Evolutionary conservation across 2,113 vertebrate species (phyloP).

Genomic region (Ageneiosus marmoratus): DNA sequence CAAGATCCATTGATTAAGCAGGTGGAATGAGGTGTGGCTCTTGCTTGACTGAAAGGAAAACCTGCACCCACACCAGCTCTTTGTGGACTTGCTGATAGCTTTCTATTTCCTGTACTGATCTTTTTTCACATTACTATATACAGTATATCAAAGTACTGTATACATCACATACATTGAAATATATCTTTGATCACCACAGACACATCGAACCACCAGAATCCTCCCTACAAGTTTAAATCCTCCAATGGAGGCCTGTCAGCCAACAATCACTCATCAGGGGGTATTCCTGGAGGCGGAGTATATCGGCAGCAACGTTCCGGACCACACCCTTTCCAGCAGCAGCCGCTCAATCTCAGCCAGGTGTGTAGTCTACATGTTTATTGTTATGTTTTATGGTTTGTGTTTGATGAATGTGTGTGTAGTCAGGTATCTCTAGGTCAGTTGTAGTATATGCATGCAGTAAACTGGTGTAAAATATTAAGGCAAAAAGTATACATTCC

Average conservation of each 20-base stretch:
- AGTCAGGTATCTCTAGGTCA: neutral
- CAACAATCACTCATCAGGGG: constrained; percentile 86
- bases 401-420: neutral
- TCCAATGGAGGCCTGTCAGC: constrained; percentile 84
- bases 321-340: constrained; percentile 92
- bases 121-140: neutral
- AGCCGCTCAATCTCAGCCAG: constrained; percentile 99
- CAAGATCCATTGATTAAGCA: too few species aligned
- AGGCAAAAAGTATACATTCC: neutral
- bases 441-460: neutral
- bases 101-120: neutral
- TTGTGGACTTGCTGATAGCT: neutral
- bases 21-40: too few species aligned
- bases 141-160: too few species aligned
- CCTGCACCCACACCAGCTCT: too few species aligned
- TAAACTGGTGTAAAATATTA: neutral
- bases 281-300: constrained; percentile 76
- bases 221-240: constrained; percentile 90
- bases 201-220: constrained; percentile 86
- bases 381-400: neutral
- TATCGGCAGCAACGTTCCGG: constrained; percentile 91
- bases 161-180: neutral
- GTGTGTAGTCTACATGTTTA: constrained; percentile 64
- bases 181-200: constrained; percentile 63
- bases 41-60: too few species aligned